Evolutionary conservation across 2,888 invertebrate species (phyloP).

Genomic region (Tipula lateralis): DNA sequence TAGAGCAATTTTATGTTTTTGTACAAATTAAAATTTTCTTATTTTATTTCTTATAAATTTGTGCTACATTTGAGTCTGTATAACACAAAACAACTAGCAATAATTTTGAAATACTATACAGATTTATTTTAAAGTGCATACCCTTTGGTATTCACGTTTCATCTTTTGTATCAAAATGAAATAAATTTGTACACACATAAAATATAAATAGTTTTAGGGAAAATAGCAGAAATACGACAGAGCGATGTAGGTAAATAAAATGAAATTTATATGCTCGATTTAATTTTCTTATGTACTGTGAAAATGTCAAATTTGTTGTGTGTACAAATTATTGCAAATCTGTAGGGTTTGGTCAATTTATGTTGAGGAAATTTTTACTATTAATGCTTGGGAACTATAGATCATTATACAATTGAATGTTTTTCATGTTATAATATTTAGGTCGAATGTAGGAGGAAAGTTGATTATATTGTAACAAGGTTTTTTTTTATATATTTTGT

Average conservation of each 20-base stretch:
- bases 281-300: not conserved
- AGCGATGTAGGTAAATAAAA: not conserved
- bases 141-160: slow-evolving; percentile 24
- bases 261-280: not conserved
- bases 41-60: not conserved
- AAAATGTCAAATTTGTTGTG: not conserved
- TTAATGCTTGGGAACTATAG: not conserved
- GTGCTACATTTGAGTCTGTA: not conserved
- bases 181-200: not conserved
- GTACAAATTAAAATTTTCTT: not conserved
- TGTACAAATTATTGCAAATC: not conserved
- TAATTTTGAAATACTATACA: not conserved
- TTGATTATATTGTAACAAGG: not conserved
- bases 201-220: not conserved
- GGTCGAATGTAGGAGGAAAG: not conserved
- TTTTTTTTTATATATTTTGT: not conserved
- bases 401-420: not conserved
- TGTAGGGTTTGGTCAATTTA: not conserved
- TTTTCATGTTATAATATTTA: not conserved
- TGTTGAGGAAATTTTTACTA: not conserved
- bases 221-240: not conserved
- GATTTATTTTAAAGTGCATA: not conserved
- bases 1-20: not conserved
- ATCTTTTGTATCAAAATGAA: not conserved
- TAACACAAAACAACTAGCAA: not conserved